A percentile compares a stretch with the other conserved stretches of the same genome.
Conservation (phyloP, 2,888 invertebrate species). For the Empis livida region DNA sequence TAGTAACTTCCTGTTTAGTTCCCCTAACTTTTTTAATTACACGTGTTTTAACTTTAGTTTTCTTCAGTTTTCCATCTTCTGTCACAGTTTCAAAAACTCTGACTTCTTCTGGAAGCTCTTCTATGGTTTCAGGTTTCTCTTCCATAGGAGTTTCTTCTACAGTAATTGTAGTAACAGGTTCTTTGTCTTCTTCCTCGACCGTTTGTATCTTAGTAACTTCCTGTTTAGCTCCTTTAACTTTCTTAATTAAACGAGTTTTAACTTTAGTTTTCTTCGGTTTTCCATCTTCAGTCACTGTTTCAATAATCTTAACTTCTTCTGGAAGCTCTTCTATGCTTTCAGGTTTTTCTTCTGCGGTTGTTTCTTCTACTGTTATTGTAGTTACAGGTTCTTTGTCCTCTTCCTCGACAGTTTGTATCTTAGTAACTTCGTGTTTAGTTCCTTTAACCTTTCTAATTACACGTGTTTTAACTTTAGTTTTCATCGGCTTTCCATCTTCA, state of each 20-base stretch:
- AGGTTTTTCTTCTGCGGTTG: slow-evolving; percentile 18
- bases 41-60: slow-evolving; percentile 9
- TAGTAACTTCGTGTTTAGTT: slow-evolving; percentile 25
- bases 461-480: slow-evolving; percentile 21
- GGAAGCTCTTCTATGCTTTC: slow-evolving; percentile 15
- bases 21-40: slow-evolving; percentile 19
- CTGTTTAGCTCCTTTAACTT: slow-evolving; percentile 18
- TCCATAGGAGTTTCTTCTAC: slow-evolving; percentile 21
- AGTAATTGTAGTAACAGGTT: slow-evolving; percentile 25
- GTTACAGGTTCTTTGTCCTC: slow-evolving; percentile 27
- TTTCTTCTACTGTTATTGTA: slow-evolving; percentile 15
- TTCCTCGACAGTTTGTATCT: slow-evolving; percentile 32
- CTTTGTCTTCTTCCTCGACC: slow-evolving; percentile 23
- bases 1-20: slow-evolving; percentile 29
- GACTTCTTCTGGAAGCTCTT: slow-evolving; percentile 15
- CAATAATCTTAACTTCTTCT: slow-evolving; percentile 19
- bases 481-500: slow-evolving; percentile 25
- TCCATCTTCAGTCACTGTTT: slow-evolving; percentile 20
- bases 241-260: slow-evolving; percentile 28
- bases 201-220: slow-evolving; percentile 28
- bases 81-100: slow-evolving; percentile 26
- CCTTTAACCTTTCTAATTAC: slow-evolving; percentile 27
- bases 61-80: slow-evolving; percentile 18
- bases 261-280: slow-evolving; percentile 23
- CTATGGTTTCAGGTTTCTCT: slow-evolving; percentile 18